Percentiles rank a stretch among this genome's conserved stretches.
phyloP scores from a whole-genome alignment of 2,888 invertebrate species.

The Crematogaster levior region DNA sequence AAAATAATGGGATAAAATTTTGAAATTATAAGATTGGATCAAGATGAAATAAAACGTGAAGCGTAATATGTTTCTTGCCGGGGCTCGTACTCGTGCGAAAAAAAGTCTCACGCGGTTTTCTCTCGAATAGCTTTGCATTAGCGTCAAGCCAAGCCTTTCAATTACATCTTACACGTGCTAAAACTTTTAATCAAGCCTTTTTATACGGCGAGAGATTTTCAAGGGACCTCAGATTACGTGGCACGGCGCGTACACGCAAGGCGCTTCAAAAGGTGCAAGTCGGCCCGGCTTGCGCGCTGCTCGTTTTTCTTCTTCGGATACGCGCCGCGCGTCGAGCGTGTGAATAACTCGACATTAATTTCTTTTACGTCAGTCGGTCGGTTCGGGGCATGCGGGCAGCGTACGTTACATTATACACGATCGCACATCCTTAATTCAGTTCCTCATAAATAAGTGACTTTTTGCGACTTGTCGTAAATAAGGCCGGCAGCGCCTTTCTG shows the following conservation, averaged over 20 bases:
- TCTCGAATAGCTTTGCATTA: slow-evolving; percentile 52
- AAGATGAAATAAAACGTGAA: background rate
- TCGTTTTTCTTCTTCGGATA: slow-evolving; percentile 44
- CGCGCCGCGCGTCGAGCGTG: slow-evolving; percentile 44
- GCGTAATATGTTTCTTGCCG: background rate
- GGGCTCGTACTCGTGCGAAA: background rate
- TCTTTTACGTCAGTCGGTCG: slow-evolving; percentile 42
- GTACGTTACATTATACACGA: slow-evolving; percentile 46
- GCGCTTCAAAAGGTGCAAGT: slow-evolving; percentile 38
- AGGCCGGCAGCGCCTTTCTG: slow-evolving; percentile 36
- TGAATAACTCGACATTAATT: slow-evolving; percentile 59
- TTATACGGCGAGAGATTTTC: slow-evolving; percentile 37
- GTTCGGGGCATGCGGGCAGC: slow-evolving; percentile 26
- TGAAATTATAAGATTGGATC: background rate
- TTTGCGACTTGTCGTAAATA: slow-evolving; percentile 51
- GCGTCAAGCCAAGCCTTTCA: slow-evolving; percentile 39
- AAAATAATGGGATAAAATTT: background rate
- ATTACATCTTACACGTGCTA: slow-evolving; percentile 50
- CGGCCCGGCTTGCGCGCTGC: slow-evolving; percentile 1
- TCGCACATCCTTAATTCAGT: slow-evolving; percentile 54
- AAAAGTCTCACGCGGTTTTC: slow-evolving; percentile 30
- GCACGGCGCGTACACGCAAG: background rate
- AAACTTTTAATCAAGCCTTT: slow-evolving; percentile 55
- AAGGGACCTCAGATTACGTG: slow-evolving; percentile 49
- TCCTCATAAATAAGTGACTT: slow-evolving; percentile 51